A percentile compares a stretch with the other conserved stretches of the same genome.
Conservation (phyloP, 2,888 invertebrate species). For the Protophormia terraenovae region DNA sequence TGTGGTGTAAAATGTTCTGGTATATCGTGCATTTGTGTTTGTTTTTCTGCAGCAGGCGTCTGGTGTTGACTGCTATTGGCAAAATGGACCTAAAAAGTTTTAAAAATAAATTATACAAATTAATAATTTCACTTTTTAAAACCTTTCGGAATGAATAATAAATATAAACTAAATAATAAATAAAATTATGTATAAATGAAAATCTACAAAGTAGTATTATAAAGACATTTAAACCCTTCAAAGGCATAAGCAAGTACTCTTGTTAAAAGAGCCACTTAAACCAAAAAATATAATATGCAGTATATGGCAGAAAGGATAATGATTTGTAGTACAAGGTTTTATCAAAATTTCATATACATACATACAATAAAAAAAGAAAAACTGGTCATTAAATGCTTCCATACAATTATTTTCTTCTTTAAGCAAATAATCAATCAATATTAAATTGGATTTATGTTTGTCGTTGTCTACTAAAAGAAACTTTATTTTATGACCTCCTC, state of each 20-base stretch:
- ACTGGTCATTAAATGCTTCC: slow-evolving; percentile 30
- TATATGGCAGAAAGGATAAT: slow-evolving; percentile 31
- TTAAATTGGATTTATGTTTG: slow-evolving; percentile 20
- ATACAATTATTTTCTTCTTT: slow-evolving; percentile 10
- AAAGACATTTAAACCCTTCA: slow-evolving; percentile 17
- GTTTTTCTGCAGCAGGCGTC: slow-evolving; percentile 74
- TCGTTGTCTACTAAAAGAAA: neutral
- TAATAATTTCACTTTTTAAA: neutral
- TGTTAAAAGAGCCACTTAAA: slow-evolving; percentile 19
- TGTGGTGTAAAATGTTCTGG: slow-evolving; percentile 74
- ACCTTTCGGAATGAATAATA: slow-evolving; percentile 14
- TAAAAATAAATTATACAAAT: neutral
- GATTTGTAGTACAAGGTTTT: slow-evolving; percentile 57
- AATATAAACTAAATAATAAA: slow-evolving; percentile 33
- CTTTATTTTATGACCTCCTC: neutral
- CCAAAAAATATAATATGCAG: neutral
- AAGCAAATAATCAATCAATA: slow-evolving; percentile 47
- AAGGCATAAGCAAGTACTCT: neutral
- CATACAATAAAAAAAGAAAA: too few species aligned
- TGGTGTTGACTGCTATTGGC: slow-evolving; percentile 82
- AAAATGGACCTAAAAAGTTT: slow-evolving; percentile 84
- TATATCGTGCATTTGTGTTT: slow-evolving; percentile 81
- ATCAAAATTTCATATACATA: too few species aligned
- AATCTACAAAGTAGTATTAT: neutral
- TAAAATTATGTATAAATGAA: neutral